These are phyloP conservation scores for Drosophila algonquin DNA, from an alignment of 2,888 invertebrate species.

Conservation along the genomic window DNA sequence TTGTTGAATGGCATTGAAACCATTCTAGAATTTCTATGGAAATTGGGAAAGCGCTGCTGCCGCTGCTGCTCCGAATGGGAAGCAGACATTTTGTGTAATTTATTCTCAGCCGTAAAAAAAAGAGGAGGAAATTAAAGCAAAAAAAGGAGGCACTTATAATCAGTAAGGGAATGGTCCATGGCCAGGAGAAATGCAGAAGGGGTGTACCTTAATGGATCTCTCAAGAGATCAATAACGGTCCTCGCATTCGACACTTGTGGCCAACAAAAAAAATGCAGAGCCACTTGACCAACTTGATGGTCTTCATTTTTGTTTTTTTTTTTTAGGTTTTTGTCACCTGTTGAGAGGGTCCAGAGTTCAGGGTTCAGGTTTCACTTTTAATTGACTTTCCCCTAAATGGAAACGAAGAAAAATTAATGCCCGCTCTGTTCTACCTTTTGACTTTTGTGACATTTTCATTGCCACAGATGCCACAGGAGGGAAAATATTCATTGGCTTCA, in stretches of 20 bases:
- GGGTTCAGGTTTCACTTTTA: constrained; percentile 58
- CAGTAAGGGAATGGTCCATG: neutral
- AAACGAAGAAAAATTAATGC: constrained; percentile 71
- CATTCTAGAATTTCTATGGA: constrained; percentile 16
- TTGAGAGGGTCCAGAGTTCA: constrained; percentile 17
- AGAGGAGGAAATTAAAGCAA: constrained; percentile 4
- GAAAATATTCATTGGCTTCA: constrained; percentile 65
- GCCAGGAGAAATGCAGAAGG: neutral
- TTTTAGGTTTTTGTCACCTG: constrained; percentile 24
- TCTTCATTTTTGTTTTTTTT: neutral
- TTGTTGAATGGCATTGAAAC: constrained; percentile 31
- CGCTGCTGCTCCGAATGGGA: constrained; percentile 9
- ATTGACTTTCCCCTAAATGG: constrained; percentile 65
- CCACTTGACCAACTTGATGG: neutral
- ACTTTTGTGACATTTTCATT: constrained; percentile 51
- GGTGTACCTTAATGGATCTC: neutral
- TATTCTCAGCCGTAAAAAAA: neutral
- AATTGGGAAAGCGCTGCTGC: neutral
- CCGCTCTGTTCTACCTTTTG: constrained; percentile 43
- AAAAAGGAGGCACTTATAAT: constrained; percentile 14
- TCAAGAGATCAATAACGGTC: neutral
- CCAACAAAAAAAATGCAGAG: neutral
- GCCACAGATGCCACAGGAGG: constrained; percentile 8
- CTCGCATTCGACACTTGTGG: neutral
- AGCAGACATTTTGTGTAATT: constrained; percentile 22